Evolutionary conservation across 2,888 invertebrate genomes (phyloP).

Genomic region (Sympetrum striolatum): DNA sequence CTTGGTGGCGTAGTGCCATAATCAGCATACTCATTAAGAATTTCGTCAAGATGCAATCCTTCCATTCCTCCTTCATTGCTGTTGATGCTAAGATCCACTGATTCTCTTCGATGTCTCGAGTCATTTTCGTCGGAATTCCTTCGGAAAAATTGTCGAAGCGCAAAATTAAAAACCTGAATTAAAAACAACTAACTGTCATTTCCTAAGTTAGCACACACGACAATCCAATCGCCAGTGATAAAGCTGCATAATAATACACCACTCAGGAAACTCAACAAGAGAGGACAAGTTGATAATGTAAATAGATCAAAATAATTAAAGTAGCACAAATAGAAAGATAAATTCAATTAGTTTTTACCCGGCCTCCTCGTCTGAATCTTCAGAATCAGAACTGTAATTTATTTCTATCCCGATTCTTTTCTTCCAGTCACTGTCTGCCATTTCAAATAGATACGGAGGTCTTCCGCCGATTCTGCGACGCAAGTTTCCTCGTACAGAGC

Average conservation of each 20-base stretch:
- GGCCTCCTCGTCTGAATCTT: slow-evolving; percentile 62
- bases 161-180: background rate
- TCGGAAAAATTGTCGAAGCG: slow-evolving; percentile 45
- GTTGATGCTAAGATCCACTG: slow-evolving; percentile 46
- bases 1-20: slow-evolving; percentile 82
- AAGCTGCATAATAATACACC: too few species aligned
- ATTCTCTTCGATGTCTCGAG: background rate
- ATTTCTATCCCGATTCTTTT: slow-evolving; percentile 62
- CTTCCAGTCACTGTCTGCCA: slow-evolving; percentile 63
- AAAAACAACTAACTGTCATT: background rate
- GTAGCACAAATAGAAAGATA: too few species aligned
- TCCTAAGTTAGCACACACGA: too few species aligned
- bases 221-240: too few species aligned
- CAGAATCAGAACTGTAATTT: slow-evolving; percentile 58
- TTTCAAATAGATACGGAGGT: slow-evolving; percentile 44
- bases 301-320: too few species aligned
- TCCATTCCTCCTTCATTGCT: slow-evolving; percentile 46
- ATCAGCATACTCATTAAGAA: slow-evolving; percentile 61
- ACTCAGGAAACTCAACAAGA: too few species aligned
- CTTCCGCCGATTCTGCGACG: background rate
- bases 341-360: slow-evolving; percentile 46
- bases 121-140: slow-evolving; percentile 57
- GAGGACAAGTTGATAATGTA: too few species aligned
- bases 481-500: background rate
- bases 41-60: slow-evolving; percentile 49